Percentiles rank a stretch among this genome's conserved stretches.
These are phyloP conservation scores for Andricus curvator DNA, from an alignment of 2,888 invertebrate genomes.

Conservation along the genomic window DNA sequence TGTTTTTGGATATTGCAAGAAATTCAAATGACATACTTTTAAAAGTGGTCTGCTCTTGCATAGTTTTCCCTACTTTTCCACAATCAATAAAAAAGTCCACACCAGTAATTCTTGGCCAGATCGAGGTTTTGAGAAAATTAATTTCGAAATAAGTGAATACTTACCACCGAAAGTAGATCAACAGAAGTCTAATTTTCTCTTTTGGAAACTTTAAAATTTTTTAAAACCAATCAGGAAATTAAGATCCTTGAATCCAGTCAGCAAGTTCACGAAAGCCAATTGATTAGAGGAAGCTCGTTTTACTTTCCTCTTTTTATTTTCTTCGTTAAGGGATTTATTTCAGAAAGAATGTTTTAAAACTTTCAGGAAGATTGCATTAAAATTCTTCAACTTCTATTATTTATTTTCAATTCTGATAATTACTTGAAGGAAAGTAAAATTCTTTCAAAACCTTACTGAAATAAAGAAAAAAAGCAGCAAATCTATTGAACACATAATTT, in stretches of 20 bases:
- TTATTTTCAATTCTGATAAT: neutral
- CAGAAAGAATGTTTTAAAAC: neutral
- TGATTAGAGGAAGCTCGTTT: slow-evolving; percentile 3
- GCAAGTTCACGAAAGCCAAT: neutral
- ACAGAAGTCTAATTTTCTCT: neutral
- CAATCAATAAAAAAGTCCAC: no score
- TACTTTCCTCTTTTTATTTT: slow-evolving; percentile 18
- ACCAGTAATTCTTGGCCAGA: neutral
- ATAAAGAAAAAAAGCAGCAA: no score
- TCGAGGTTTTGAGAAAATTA: neutral
- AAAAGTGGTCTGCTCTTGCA: no score
- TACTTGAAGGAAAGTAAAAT: neutral
- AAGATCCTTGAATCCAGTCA: neutral
- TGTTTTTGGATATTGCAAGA: no score
- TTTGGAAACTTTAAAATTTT: neutral
- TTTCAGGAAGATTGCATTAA: neutral
- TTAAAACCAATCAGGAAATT: neutral
- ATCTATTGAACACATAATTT: no score
- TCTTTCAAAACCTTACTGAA: neutral
- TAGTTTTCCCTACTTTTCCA: no score
- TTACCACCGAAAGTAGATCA: neutral
- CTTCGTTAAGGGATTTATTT: slow-evolving; percentile 15
- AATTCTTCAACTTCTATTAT: neutral
- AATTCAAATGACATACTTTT: no score
- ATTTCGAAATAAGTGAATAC: neutral